phyloP scores from a whole-genome alignment of 2,888 invertebrate species.

The Pediacus dermestoides region DNA sequence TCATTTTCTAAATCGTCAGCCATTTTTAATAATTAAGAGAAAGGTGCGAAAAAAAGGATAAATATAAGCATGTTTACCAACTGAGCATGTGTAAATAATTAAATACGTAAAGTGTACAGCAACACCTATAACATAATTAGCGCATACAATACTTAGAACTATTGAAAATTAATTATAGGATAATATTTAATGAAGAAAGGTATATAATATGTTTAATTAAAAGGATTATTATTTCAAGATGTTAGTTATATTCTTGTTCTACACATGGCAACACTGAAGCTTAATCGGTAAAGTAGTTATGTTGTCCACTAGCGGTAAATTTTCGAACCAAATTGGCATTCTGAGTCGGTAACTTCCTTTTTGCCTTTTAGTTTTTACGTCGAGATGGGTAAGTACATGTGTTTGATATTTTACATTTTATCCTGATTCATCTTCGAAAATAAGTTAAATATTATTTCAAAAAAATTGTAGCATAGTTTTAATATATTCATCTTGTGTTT shows the following conservation, averaged over 20 bases:
- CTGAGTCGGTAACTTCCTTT: slow-evolving; percentile 40
- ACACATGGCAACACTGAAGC: slow-evolving; percentile 4
- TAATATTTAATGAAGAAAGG: no score
- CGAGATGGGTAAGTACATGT: slow-evolving; percentile 64
- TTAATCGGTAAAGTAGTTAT: slow-evolving; percentile 13
- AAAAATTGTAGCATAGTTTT: no score
- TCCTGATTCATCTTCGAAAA: slow-evolving; percentile 38
- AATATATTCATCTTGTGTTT: neutral
- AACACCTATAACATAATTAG: no score
- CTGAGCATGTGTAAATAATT: neutral
- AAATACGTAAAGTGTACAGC: no score
- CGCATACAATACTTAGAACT: no score
- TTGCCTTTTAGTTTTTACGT: slow-evolving; percentile 57
- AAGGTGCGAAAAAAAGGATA: no score
- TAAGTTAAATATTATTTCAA: slow-evolving; percentile 12
- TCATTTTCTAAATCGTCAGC: slow-evolving; percentile 71
- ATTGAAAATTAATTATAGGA: no score
- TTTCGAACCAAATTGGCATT: no score
- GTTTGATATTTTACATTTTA: slow-evolving; percentile 34
- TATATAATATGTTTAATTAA: no score
- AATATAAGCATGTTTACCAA: slow-evolving; percentile 46
- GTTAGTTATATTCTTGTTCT: no score
- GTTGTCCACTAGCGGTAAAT: no score
- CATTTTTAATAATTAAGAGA: slow-evolving; percentile 48
- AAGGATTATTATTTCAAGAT: no score